Evolutionary conservation across 2,888 invertebrate species (phyloP).

Genomic region (Drosophila subquinaria): DNA sequence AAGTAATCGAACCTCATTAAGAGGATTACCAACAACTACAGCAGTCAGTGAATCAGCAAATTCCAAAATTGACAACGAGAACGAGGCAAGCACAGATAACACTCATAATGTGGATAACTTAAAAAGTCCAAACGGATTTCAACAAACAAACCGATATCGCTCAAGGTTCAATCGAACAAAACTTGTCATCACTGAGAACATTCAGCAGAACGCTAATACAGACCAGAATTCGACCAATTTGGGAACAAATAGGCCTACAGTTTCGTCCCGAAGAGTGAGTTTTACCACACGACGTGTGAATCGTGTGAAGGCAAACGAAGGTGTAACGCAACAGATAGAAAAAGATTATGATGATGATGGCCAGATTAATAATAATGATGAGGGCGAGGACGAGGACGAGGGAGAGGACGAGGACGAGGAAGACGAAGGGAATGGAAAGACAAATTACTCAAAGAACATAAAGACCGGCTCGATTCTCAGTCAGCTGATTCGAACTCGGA

Average conservation of each 20-base stretch:
- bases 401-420: constrained; percentile 15
- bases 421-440: not conserved
- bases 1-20: not conserved
- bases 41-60: not conserved
- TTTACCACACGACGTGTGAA: constrained; percentile 51
- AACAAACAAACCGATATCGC: constrained; percentile 35
- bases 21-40: not conserved
- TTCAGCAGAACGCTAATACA: not conserved
- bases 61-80: not conserved
- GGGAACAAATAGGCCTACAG: constrained; percentile 29
- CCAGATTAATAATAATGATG: constrained; percentile 23
- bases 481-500: constrained; percentile 39
- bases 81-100: not conserved
- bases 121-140: constrained; percentile 13
- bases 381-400: constrained; percentile 13
- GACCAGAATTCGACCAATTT: constrained; percentile 14
- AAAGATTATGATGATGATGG: constrained; percentile 37
- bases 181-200: not conserved
- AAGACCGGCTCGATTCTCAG: constrained; percentile 49
- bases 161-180: constrained; percentile 31
- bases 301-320: constrained; percentile 12
- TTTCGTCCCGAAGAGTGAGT: constrained; percentile 32
- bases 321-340: constrained; percentile 21
- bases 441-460: constrained; percentile 14
- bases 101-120: constrained; percentile 1